Evolutionary conservation across 2,888 invertebrate species (phyloP).

Genomic region (Hymenopus coronatus): DNA sequence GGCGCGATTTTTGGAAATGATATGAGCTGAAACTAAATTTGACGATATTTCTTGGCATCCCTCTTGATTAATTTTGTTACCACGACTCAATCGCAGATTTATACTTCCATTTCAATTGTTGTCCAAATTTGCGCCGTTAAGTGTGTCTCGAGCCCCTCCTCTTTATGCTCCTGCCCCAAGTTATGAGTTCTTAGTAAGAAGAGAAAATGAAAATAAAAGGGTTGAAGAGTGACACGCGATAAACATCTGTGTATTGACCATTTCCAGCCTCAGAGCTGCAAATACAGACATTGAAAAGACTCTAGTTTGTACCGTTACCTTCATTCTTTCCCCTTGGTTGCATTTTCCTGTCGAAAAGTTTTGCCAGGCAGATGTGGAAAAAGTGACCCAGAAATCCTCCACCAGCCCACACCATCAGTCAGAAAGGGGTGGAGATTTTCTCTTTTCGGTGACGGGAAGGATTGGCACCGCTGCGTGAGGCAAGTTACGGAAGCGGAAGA

Average conservation of each 20-base stretch:
- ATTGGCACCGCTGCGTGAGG: neutral
- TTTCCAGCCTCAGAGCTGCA: neutral
- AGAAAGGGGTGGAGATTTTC: neutral
- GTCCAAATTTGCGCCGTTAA: neutral
- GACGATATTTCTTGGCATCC: no score
- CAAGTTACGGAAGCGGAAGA: slow-evolving; percentile 11
- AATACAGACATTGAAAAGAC: neutral
- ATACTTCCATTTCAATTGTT: neutral
- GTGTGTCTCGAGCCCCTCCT: neutral
- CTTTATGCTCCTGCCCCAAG: neutral
- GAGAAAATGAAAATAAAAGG: neutral
- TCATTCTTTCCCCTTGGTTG: neutral
- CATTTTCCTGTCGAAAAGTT: neutral
- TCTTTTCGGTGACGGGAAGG: neutral
- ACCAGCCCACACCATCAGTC: neutral
- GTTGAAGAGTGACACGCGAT: neutral
- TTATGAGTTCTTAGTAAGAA: neutral
- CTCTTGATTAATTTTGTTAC: no score
- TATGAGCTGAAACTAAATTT: no score
- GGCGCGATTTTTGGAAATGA: no score
- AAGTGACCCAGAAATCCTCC: neutral
- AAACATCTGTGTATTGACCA: neutral
- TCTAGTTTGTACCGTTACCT: neutral
- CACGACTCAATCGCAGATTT: neutral
- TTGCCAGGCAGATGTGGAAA: neutral